Evolutionary conservation across 2,797 vertebrate genomes (phyloP), one percentile per base, ranked within the genome.

Genomic region (Galaxias olidus): DNA sequence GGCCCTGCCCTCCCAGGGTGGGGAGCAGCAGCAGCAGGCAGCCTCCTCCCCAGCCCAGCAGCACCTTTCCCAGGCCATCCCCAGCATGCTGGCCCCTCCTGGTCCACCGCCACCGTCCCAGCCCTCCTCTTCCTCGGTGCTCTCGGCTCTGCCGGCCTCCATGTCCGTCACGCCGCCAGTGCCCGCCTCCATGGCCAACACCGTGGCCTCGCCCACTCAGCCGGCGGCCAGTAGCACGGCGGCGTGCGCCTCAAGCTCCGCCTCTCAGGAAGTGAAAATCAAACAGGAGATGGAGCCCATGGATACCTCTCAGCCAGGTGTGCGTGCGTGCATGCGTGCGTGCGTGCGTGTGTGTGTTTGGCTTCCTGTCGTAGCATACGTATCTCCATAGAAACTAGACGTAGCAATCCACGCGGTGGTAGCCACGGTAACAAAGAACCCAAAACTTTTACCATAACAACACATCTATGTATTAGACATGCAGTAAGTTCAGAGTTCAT

Each of bases 261-360:
- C 87, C 59, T 93, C 94, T 52, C 90, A 94, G 0, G 97, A 98
- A 60, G 79, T 96, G 67, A 98, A 98, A 88, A 92, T 98, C 68
- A 98, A 98, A 69, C 97, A 98, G 79, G 98, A 99, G 72, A 85
- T 82, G 41, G 98, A 99, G 77, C 85, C 91, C 0, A 89, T 98
- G 94, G 97, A 98, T 67, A 93, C 94, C 58, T 90, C 86, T 3
- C 90, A 90, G 66, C 82, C 85, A 80, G 92, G 92, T 93, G 53
- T 17, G 5, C 13, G 1, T 4, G 1, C 10, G 0, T 1, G 18
- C 1, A 7, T 12, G 10, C 11, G 1, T 48, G 13, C 9, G 30
- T 30, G 30, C 6, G 30, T 30, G 30, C 6, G 30, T 30, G 30
- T 30, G 30, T 30, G 30, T 30, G 30, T 30, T 2, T 30, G n/a